phyloP scores from a whole-genome alignment of 2,113 vertebrate genomes.

The Okapia johnstoni region DNA sequence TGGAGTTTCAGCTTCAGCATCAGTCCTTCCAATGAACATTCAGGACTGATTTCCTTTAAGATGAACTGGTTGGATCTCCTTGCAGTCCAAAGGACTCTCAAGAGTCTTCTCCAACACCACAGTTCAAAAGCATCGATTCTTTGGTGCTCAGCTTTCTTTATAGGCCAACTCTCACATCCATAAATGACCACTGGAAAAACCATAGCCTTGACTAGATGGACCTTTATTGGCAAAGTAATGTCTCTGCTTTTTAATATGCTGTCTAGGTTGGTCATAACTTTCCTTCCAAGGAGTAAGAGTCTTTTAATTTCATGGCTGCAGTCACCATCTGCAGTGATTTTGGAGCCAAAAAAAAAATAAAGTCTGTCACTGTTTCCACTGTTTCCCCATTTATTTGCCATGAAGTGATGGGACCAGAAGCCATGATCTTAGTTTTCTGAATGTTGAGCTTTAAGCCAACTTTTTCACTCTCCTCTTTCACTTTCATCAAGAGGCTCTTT shows the following conservation, averaged over 20 bases:
- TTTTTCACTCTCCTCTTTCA: background rate
- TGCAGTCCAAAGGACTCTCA: background rate
- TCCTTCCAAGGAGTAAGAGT: background rate
- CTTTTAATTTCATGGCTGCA: background rate
- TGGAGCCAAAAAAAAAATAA: background rate
- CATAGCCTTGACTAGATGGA: background rate
- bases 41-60: background rate
- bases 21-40: background rate
- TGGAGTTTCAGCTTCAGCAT: background rate
- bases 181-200: background rate
- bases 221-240: too few relatives aligned
- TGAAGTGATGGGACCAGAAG: background rate
- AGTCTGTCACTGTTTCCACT: background rate
- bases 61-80: background rate
- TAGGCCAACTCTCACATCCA: background rate
- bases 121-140: background rate
- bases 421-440: background rate
- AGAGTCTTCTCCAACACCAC: background rate
- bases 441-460: background rate
- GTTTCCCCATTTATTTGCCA: background rate
- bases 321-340: background rate
- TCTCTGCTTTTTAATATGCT: background rate
- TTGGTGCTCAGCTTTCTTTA: background rate
- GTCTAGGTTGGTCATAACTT: background rate
- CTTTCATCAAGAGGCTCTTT: background rate